phyloP scores from a whole-genome alignment of 2,888 invertebrate genomes.

The Cephus rjabovi region DNA sequence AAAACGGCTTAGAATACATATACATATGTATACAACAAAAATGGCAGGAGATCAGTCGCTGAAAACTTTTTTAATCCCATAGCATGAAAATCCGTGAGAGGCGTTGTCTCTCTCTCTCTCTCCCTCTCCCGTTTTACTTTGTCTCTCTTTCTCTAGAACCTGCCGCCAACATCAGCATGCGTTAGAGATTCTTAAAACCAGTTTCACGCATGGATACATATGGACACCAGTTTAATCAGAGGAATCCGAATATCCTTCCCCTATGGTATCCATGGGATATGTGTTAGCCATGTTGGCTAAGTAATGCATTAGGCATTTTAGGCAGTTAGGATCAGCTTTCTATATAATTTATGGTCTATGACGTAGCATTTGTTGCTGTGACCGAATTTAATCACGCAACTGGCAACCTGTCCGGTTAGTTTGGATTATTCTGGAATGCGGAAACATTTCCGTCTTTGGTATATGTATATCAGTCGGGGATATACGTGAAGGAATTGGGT shows the following conservation, averaged over 20 bases:
- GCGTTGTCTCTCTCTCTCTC: background rate
- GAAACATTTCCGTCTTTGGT: background rate
- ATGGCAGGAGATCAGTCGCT: background rate
- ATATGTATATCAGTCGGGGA: background rate
- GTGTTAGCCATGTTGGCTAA: background rate
- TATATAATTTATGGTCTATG: background rate
- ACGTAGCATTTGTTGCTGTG: background rate
- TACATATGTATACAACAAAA: background rate
- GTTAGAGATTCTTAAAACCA: background rate
- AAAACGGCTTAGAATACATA: background rate
- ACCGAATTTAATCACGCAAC: background rate
- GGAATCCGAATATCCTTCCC: background rate
- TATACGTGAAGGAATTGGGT: background rate
- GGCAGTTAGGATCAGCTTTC: background rate
- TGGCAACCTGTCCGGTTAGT: background rate
- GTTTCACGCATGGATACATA: background rate
- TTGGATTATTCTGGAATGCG: background rate
- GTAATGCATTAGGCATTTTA: background rate
- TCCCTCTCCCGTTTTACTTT: background rate
- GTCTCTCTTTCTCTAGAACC: background rate
- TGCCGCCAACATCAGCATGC: background rate
- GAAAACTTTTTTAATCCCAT: background rate
- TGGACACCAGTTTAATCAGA: background rate
- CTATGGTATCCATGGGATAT: background rate
- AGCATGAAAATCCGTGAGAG: background rate